phyloP scores from a whole-genome alignment of 2,113 vertebrate genomes.

The Chlorodrepanis virens region DNA sequence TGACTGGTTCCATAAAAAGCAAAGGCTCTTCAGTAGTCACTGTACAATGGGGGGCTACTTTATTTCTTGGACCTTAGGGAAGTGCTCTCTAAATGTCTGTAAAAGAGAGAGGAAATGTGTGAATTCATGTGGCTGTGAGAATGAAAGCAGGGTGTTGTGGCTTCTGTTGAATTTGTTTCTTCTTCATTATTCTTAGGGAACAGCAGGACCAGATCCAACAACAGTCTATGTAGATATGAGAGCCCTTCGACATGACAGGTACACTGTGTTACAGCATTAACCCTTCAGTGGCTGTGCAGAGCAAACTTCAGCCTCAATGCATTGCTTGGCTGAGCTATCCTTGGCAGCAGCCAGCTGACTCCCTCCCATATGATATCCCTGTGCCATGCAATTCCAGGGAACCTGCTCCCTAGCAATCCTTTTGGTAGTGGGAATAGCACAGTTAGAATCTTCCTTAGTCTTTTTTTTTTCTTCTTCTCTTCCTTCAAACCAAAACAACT shows the following conservation, averaged over 20 bases:
- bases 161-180: background rate
- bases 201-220: slow-evolving; percentile 93
- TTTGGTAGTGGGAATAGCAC: background rate
- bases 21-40: background rate
- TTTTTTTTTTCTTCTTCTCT: background rate
- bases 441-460: background rate
- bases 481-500: background rate
- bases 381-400: background rate
- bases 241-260: slow-evolving; percentile 94
- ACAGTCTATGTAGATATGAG: slow-evolving; percentile 97
- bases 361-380: background rate
- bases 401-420: background rate
- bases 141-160: background rate
- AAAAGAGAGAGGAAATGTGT: background rate
- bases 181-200: slow-evolving; percentile 79
- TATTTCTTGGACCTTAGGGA: background rate
- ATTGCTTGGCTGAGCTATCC: background rate
- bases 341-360: background rate
- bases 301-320: background rate
- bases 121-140: background rate
- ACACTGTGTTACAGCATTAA: background rate
- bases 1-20: background rate
- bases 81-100: background rate
- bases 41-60: background rate
- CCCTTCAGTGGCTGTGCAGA: background rate